A percentile compares a stretch with the other conserved stretches of the same genome.
Evolutionary conservation across 2,113 vertebrate genomes (phyloP).

Genomic region (Corythornis cristatus): DNA sequence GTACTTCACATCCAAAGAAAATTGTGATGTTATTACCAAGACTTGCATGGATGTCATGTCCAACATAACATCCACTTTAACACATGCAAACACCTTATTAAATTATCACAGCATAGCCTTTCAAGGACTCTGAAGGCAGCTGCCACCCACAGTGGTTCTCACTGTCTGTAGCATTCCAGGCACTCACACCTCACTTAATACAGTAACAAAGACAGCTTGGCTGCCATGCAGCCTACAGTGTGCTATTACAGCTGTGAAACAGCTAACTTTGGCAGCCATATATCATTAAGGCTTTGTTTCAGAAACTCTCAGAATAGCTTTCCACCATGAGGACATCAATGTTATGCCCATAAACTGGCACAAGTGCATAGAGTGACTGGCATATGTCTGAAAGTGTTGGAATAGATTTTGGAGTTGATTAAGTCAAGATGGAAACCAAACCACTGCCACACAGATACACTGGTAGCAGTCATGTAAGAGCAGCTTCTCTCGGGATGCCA

Average conservation of each 20-base stretch:
- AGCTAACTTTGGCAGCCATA: constrained; percentile 75
- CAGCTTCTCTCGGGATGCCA: neutral
- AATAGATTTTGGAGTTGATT: neutral
- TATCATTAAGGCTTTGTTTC: constrained; percentile 69
- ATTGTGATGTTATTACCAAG: neutral
- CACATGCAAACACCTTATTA: constrained; percentile 55
- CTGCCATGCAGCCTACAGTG: constrained; percentile 19
- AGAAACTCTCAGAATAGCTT: constrained; percentile 67
- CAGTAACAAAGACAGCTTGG: constrained; percentile 67
- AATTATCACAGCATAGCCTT: constrained; percentile 56
- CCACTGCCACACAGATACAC: rapidly evolving
- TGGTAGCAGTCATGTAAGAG: neutral
- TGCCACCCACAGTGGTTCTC: constrained; percentile 61
- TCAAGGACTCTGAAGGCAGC: constrained; percentile 70
- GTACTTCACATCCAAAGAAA: neutral
- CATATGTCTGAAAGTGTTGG: rapidly evolving
- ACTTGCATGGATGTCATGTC: constrained; percentile 20
- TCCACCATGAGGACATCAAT: neutral
- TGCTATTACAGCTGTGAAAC: constrained; percentile 78
- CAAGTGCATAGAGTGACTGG: neutral
- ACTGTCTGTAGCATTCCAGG: constrained; percentile 60
- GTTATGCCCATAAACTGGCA: neutral
- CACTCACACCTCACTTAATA: constrained; percentile 56
- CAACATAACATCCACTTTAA: neutral
- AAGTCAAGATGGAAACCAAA: neutral